Base-by-base conservation (phyloP, 2,113 vertebrate species). In the Austrofundulus limnaeus region DNA sequence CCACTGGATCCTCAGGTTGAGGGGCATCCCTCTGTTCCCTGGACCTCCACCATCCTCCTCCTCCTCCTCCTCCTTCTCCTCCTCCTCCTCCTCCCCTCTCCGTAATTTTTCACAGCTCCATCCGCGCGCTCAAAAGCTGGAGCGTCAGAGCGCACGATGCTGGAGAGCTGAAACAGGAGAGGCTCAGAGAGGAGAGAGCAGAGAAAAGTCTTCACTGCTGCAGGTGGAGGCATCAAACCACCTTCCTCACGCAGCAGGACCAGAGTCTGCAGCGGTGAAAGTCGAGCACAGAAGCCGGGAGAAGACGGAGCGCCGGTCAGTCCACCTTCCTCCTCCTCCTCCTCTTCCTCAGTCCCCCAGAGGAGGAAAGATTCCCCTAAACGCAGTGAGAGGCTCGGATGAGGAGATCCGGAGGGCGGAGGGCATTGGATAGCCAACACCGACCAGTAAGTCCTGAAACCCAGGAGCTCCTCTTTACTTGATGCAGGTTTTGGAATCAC, bases 371-470 rank as follows among this genome's bases (percentile, higher is more conserved):
- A 85, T 88, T 90, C 78, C 66, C 77, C 78, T 14, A 42, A 72
- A 82, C 78, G 55, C 80, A 76, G 80, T 78, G 60, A 83, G 78
- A 80, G 78, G 56, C 65, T 76, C 83, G 70, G 80, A 84, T 86
- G 85, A 85, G 84, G 85, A 88, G 86, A 81, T 72, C 74, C 87
- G 86, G 86, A 86, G 87, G 82, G 86, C 85, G 58, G 85, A 84
- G 84, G 85, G 82, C 77, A 87, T 88, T 47, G 88, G 88, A 84
- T 85, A 88, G 85, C 56, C 56, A 64, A 51, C 64, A 61, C 60
- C 63, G 57, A 83, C 76, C 37, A 90, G 88, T 90, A 19, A 86
- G 88, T 20, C 10, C n/a, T 5, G 5, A 34, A 9, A 9, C 10
- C 10, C 10, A 34, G 5, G 9, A 10, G 9, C 25, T 28, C 25